Evolutionary conservation across 2,113 vertebrate genomes (phyloP), one percentile per base, ranked within the genome.

Genomic region (Suncus etruscus): DNA sequence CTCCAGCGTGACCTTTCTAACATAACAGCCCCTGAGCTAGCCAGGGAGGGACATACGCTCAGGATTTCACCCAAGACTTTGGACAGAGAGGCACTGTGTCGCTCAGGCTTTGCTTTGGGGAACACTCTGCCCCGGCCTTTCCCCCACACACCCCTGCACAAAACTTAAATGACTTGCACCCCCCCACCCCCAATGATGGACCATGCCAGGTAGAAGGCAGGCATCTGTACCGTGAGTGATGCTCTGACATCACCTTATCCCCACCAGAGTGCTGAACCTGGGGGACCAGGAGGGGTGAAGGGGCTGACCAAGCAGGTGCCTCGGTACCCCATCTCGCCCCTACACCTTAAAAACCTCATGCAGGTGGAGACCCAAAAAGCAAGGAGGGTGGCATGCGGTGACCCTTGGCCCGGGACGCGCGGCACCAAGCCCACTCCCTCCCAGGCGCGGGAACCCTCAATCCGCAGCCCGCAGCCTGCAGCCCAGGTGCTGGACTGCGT

Each of bases 1-100:
- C 85, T 81, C 74, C 85, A 31, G 51, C 2, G 51, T 95, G 95
- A 96, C 96, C 96, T 95, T 95, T 87, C 90, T 20, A 54, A 54
- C 5, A 39, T 39, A 85, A 68, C 81, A 94, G 93, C 86, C 95
- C 95, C 95, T 87, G 94, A 81, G 83, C 24, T n/a, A 87, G 87
- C 14, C n/a, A 51, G 73, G 18, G 70, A 73, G 68, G 70, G 76
- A 72, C 79, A 80, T 51, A 80, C 69, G 87, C 91, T 70, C 78
- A 18, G 85, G 58, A 89, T 93, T 93, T 90, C 95, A 90, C 80
- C 88, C n/a, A 86, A 61, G 63, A 82, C 68, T 83, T 61, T 58
- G 31, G 83, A 86, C 87, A 90, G 85, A 90, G 85, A 87, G 82
- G 84, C 15, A 3, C 89, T 11, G 89, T 15, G 63, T 73, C 61